Conservation (phyloP, 2,888 invertebrate species). For the Rhagophthalmus giganteus region DNA sequence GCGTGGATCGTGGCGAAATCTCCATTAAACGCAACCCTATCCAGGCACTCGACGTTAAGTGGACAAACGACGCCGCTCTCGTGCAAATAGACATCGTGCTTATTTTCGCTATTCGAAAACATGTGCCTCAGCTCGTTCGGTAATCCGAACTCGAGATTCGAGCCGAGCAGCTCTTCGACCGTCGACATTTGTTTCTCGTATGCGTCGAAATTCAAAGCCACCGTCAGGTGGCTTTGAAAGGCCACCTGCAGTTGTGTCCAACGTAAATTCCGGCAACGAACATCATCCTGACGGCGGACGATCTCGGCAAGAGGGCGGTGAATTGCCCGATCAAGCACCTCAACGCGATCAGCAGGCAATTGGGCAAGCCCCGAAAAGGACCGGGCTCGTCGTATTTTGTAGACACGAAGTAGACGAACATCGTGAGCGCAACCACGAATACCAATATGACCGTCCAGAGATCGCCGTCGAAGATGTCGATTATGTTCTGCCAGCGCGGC, state of each 20-base stretch:
- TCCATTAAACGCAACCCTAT: constrained; percentile 4
- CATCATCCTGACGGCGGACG: not conserved
- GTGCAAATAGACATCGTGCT: constrained; percentile 11
- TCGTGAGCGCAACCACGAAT: not conserved
- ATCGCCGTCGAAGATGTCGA: constrained; percentile 3
- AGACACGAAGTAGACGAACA: not conserved
- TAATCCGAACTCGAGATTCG: constrained; percentile 17
- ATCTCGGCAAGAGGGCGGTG: not conserved
- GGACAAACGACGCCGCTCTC: constrained; percentile 1
- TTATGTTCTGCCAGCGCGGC: constrained; percentile 9
- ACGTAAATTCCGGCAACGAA: constrained; percentile 8
- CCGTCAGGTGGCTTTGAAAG: constrained; percentile 25
- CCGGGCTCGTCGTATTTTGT: not conserved
- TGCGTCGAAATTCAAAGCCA: constrained; percentile 13
- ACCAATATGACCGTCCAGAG: constrained; percentile 1
- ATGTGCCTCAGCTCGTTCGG: not conserved
- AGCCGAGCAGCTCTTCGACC: constrained; percentile 16
- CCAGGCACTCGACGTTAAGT: not conserved
- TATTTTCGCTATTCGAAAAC: not conserved
- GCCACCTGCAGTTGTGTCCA: constrained; percentile 2
- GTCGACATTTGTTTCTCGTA: constrained; percentile 23
- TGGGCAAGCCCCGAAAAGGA: not conserved
- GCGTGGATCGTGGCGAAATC: constrained; percentile 14
- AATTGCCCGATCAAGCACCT: constrained; percentile 7
- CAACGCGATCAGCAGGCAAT: not conserved